Conservation (phyloP, 2,888 invertebrate genomes). For the Mesorhabditis belari region DNA sequence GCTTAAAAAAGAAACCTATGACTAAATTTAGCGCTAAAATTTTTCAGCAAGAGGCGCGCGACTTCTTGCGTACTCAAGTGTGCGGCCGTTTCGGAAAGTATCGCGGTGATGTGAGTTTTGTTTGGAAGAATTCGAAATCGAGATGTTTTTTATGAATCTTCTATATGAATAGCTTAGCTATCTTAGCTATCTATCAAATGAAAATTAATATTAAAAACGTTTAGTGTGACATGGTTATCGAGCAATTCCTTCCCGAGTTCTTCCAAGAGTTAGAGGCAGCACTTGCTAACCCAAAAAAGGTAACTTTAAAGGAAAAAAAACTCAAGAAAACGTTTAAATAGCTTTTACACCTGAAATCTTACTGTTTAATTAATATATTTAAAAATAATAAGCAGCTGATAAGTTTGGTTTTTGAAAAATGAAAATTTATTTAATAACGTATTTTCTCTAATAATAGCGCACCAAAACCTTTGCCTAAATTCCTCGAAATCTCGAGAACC, state of each 20-base stretch:
- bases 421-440: too few species aligned
- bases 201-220: conserved; percentile 2
- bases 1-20: not conserved
- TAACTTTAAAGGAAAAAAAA: conserved; percentile 4
- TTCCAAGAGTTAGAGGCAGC: conserved; percentile 45
- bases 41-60: conserved; percentile 11
- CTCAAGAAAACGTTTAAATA: not conserved
- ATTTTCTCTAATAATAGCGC: too few species aligned
- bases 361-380: not conserved
- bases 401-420: too few species aligned
- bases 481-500: too few species aligned
- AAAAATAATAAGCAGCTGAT: too few species aligned
- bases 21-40: not conserved
- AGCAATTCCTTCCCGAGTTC: conserved; percentile 47
- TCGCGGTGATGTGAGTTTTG: conserved; percentile 34
- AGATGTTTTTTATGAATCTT: too few species aligned
- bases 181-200: too few species aligned
- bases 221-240: conserved; percentile 45
- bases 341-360: not conserved
- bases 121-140: not conserved
- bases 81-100: conserved; percentile 42
- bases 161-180: not conserved
- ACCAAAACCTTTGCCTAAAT: too few species aligned
- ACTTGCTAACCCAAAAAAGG: conserved; percentile 34
- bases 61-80: conserved; percentile 35